Evolutionary conservation across 2,113 vertebrate species (phyloP).

Genomic region (Takifugu bimaculatus): DNA sequence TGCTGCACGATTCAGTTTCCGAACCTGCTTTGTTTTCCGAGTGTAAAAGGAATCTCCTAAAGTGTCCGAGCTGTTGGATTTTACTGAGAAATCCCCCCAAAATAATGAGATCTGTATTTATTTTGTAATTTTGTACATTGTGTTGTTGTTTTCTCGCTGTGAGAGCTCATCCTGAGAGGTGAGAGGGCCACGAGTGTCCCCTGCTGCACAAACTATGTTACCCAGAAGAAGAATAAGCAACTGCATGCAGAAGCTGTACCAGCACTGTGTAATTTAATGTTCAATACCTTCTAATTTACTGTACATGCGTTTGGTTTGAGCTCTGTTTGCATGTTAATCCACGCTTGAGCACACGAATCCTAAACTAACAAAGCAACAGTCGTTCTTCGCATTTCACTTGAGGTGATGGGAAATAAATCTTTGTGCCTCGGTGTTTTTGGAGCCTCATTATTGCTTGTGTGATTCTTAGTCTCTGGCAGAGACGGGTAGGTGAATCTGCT

Average conservation of each 20-base stretch:
- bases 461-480: conserved; percentile 1
- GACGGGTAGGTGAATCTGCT: conserved; percentile 8
- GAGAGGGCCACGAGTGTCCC: conserved; percentile 2
- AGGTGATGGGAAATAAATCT: conserved; percentile 53
- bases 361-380: conserved; percentile 30
- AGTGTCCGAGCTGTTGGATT: conserved; percentile 33
- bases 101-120: conserved; percentile 35
- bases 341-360: conserved; percentile 17
- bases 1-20: conserved; percentile 50
- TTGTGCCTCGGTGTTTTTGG: conserved; percentile 35
- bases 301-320: conserved; percentile 13
- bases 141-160: conserved; percentile 42
- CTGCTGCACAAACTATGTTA: conserved; percentile 44
- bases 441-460: conserved; percentile 23
- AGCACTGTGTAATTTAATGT: conserved; percentile 30
- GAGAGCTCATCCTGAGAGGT: conserved; percentile 2
- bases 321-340: conserved; percentile 40
- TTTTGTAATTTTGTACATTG: conserved; percentile 57
- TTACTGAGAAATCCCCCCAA: background rate
- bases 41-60: conserved; percentile 3
- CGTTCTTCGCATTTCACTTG: conserved; percentile 49
- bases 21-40: conserved; percentile 8
- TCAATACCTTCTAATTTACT: conserved; percentile 21
- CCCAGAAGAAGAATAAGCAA: conserved; percentile 45
- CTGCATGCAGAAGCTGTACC: conserved; percentile 51